Evolutionary conservation across 1,140 invertebrate genomes (phyloP), one percentile per base, ranked within the genome.

Genomic region (Bactericera cockerelli): DNA sequence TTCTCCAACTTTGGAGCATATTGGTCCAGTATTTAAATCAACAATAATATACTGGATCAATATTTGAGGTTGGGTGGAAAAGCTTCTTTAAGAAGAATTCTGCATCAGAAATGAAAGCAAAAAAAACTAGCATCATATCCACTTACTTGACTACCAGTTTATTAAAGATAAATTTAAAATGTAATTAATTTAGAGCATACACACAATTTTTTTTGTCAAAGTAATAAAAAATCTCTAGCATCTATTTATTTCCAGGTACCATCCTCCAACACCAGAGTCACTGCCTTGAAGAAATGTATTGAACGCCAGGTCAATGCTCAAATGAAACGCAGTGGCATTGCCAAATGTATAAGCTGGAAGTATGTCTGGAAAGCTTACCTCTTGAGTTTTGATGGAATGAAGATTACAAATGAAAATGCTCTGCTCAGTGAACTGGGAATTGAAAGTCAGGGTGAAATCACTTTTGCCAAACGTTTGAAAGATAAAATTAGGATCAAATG

Each of bases 311-410:
- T 76, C 14, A 66, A 66, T 71, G 76, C 78, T 67, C 77, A 72
- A 64, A 77, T 62, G 66, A 72, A 65, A 72, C 76, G 71, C 68
- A 73, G 71, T 69, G 77, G 70, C 69, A 65, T 62, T 57, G 74
- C 71, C 66, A 73, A 76, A 26, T 79, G 79, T 66, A 77, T 87
- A 62, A 85, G 80, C 62, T 87, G 84, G 84, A 76, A 73, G 60
- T 83, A 86, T 67, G 72, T 86, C 60, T 87, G 83, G 84, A 79
- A 71, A 63, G 80, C 78, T 16, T 80, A 83, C 64, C 74, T 77
- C 70, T 69, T 87, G 21, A 75, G 75, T 62, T 80, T 75, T 70
- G 75, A 79, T 61, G 76, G 76, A 14, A 70, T 75, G 28, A 75
- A 78, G 49, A 68, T 87, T 56, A 76, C 73, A 33, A 70, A 80